Conservation (phyloP, 2,888 invertebrate species). For the Melanargia galathea region DNA sequence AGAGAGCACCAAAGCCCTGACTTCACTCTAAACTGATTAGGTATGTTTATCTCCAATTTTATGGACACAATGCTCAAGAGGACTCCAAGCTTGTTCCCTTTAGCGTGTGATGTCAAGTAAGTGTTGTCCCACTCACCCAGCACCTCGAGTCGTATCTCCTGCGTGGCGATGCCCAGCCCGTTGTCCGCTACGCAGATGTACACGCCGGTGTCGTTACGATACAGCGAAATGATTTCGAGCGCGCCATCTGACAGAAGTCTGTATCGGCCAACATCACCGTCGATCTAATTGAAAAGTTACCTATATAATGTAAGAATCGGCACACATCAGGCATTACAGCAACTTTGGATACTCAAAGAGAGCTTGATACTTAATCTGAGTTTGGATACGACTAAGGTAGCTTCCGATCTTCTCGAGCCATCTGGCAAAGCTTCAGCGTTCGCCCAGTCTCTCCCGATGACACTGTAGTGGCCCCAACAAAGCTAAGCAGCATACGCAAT, state of each 20-base stretch:
- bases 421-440: too few species aligned
- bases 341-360: too few species aligned
- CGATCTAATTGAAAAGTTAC: constrained; percentile 81
- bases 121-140: constrained; percentile 83
- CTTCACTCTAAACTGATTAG: background rate
- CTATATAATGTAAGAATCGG: background rate
- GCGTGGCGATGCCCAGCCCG: constrained; percentile 85
- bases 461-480: too few species aligned
- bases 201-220: constrained; percentile 90
- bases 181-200: constrained; percentile 94
- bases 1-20: background rate
- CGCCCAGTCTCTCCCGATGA: too few species aligned
- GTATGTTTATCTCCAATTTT: background rate
- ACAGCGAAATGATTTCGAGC: constrained; percentile 91
- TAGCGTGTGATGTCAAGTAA: background rate
- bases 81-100: background rate
- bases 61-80: background rate
- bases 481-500: too few species aligned
- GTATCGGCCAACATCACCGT: constrained; percentile 87
- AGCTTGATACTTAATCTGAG: too few species aligned
- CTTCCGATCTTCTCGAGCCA: too few species aligned
- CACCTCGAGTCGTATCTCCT: constrained; percentile 87
- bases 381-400: too few species aligned
- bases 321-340: too few species aligned
- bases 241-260: constrained; percentile 87